Evolutionary conservation across 2,888 invertebrate genomes (phyloP).

Genomic region (Gastrophysa polygoni): DNA sequence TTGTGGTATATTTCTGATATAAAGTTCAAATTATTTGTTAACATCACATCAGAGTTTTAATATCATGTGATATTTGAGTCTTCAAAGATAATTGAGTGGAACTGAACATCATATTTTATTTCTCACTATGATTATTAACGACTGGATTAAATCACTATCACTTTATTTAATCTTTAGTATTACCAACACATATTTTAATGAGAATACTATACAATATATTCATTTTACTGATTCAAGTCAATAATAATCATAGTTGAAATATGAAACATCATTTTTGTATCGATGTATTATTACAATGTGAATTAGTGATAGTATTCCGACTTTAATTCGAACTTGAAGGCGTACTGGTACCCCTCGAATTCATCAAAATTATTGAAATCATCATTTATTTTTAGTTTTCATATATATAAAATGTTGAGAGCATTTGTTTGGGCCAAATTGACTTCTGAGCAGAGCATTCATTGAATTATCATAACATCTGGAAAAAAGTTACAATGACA

Average conservation of each 20-base stretch:
- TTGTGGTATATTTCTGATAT: neutral
- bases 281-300: too few relatives aligned
- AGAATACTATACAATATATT: too few relatives aligned
- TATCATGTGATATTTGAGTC: neutral
- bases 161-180: too few relatives aligned
- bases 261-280: too few relatives aligned
- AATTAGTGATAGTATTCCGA: too few relatives aligned
- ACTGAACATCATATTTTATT: neutral
- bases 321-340: too few relatives aligned
- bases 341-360: too few relatives aligned
- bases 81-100: neutral
- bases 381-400: neutral
- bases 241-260: too few relatives aligned
- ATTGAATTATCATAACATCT: too few relatives aligned
- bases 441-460: neutral
- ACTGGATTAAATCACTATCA: too few relatives aligned
- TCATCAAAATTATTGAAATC: neutral
- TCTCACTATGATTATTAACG: neutral
- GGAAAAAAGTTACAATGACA: neutral
- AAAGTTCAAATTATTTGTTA: constrained; percentile 3
- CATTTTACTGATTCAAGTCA: too few relatives aligned
- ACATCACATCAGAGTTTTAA: constrained; percentile 12
- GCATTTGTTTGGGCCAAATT: neutral
- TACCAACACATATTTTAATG: neutral
- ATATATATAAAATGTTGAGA: too few relatives aligned